Evolutionary conservation across 1,140 invertebrate species (phyloP), one percentile per base, ranked within the genome.

Genomic region (Babylonia areolata): DNA sequence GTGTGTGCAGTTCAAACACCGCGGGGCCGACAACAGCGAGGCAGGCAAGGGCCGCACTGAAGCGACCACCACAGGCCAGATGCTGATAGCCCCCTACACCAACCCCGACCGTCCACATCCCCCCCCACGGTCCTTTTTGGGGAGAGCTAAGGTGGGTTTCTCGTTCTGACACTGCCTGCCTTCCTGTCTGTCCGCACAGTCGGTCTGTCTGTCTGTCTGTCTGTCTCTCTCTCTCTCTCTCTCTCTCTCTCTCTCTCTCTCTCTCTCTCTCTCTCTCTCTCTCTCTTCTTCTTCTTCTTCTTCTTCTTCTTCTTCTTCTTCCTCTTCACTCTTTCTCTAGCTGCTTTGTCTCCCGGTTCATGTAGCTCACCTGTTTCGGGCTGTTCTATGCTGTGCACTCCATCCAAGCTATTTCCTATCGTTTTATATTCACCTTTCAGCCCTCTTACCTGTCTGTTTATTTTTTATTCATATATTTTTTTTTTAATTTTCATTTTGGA

Each of bases 41-140:
- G 78, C 33, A 12, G 79, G 28, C 37, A 81, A 3, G 31, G 78
- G 9, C 37, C 85, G 75, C 81, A 39, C 42, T 46, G 71, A 69
- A 80, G 33, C 78, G 37, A 90, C 88, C 69, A 88, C 87, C 51
- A 89, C 88, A 23, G 90, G 88, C 3, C 31, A 64, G 15, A 89
- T 88, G 90, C 51, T 89, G 71, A 39, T 64, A 2, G 88, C 87
- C 31, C 88, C 88, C 20, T 88, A 90, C 73, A 58, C 6, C 42
- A 51, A 42, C 15, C 42, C 81, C 35, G 58, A 54, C 39, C 6
- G 84, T 58, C 87, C 88, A n/a, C 46, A 69, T 0, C 88, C 87
- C 17, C 90, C 88, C 73, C 87, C 90, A 37, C 75, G 83, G 20
- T 78, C 87, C 35, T 89, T 88, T 75, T 77, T 85, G 23, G 46